These are phyloP conservation scores for Aphaenogaster ashmeadi DNA, from an alignment of 1,140 invertebrate genomes.

Conservation along the genomic window DNA sequence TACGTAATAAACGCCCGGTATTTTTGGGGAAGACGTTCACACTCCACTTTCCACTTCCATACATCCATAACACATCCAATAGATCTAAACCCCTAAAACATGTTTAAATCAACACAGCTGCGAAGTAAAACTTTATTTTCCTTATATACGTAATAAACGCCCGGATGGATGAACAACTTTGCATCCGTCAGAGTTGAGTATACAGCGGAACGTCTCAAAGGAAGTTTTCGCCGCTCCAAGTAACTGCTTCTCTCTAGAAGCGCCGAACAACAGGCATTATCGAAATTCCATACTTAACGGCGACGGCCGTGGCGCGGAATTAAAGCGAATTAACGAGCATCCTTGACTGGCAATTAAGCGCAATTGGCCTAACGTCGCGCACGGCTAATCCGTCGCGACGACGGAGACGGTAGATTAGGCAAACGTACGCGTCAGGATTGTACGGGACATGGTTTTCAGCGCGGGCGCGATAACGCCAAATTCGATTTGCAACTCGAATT, in stretches of 20 bases:
- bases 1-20: not conserved
- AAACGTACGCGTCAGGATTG: constrained; percentile 10
- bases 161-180: constrained; percentile 21
- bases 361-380: constrained; percentile 41
- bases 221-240: constrained; percentile 39
- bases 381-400: constrained; percentile 38
- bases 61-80: no score
- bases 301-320: constrained; percentile 22
- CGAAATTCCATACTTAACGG: constrained; percentile 51
- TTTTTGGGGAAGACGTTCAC: no score
- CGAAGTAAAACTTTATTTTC: not conserved
- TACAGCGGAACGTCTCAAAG: constrained; percentile 13
- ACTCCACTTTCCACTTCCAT: no score
- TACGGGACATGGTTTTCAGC: constrained; percentile 45
- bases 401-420: constrained; percentile 45
- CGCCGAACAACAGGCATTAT: constrained; percentile 40
- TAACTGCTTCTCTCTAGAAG: not conserved
- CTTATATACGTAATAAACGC: constrained; percentile 35
- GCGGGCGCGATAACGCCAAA: constrained; percentile 56
- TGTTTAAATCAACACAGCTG: not conserved
- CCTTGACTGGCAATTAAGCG: constrained; percentile 61
- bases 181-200: not conserved
- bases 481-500: constrained; percentile 63
- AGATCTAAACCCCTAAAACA: no score
- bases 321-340: constrained; percentile 56